Conservation (phyloP, 2,113 vertebrate genomes). For the Nymphicus hollandicus region DNA sequence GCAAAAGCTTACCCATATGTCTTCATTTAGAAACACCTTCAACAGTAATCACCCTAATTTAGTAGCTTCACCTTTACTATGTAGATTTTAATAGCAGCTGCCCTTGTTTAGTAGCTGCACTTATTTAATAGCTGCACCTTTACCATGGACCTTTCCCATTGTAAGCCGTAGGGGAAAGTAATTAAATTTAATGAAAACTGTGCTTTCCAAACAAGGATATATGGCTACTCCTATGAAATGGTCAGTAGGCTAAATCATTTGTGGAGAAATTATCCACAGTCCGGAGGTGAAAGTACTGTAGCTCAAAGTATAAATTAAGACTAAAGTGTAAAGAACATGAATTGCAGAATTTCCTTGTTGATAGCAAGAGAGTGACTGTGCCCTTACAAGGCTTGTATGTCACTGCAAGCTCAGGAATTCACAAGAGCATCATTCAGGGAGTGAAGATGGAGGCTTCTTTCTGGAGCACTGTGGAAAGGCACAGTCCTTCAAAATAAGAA, state of each 20-base stretch:
- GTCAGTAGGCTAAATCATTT: not conserved
- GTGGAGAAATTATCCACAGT: not conserved
- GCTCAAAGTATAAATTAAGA: not conserved
- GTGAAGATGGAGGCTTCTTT: not conserved
- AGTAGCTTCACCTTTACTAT: constrained; percentile 36
- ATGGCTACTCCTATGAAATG: not conserved
- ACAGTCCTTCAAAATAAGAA: not conserved
- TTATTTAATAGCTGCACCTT: constrained; percentile 24
- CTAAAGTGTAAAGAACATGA: not conserved
- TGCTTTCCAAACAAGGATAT: constrained; percentile 31
- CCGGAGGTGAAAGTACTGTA: constrained; percentile 16
- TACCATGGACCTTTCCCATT: not conserved
- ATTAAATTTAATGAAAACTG: constrained; percentile 37
- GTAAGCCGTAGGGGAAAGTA: not conserved
- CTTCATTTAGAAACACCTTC: not conserved
- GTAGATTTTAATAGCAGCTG: constrained; percentile 35
- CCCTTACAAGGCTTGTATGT: not conserved
- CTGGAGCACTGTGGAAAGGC: not conserved
- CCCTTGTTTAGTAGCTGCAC: constrained; percentile 8
- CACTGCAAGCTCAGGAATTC: not conserved
- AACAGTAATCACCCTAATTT: constrained; percentile 28
- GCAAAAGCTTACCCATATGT: not conserved
- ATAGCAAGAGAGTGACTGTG: not conserved
- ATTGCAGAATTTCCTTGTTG: not conserved
- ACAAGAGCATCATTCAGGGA: not conserved